phyloP scores from a whole-genome alignment of 2,888 invertebrate species.

The Linnaemya tessellans region DNA sequence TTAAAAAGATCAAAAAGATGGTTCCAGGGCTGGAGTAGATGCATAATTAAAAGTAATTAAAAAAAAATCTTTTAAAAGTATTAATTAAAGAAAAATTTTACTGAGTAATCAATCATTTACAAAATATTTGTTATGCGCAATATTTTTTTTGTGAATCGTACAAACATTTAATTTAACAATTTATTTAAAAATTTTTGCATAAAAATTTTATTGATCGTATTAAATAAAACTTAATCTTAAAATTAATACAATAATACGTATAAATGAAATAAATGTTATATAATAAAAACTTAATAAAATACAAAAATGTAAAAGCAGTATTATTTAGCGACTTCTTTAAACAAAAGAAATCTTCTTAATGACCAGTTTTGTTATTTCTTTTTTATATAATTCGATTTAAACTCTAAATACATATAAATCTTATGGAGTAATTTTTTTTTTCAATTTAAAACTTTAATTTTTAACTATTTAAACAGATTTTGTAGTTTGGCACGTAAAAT shows the following conservation, averaged over 20 bases:
- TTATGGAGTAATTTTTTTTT: not conserved
- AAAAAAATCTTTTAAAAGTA: no score
- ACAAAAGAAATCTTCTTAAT: slow-evolving; percentile 30
- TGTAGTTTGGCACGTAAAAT: slow-evolving; percentile 69
- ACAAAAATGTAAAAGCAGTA: slow-evolving; percentile 32
- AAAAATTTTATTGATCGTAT: not conserved
- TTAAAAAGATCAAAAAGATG: no score
- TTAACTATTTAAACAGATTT: slow-evolving; percentile 54
- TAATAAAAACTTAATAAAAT: slow-evolving; percentile 5
- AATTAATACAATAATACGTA: slow-evolving; percentile 1
- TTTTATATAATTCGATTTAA: slow-evolving; percentile 28
- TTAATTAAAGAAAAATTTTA: no score
- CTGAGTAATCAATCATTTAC: no score
- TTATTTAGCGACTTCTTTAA: slow-evolving; percentile 7
- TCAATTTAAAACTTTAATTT: slow-evolving; percentile 9
- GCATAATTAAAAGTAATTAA: no score
- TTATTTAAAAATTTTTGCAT: not conserved
- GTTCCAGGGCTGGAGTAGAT: no score
- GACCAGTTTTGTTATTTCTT: slow-evolving; percentile 41
- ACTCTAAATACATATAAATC: slow-evolving; percentile 3
- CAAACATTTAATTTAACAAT: not conserved
- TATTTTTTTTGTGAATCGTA: no score
- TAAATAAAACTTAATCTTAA: slow-evolving; percentile 13
- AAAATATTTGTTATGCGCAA: no score
- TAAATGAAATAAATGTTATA: slow-evolving; percentile 2